Base-by-base conservation (phyloP, 30 jellyfish, hydroid and myxozoan species). In the Pelagia noctiluca region DNA sequence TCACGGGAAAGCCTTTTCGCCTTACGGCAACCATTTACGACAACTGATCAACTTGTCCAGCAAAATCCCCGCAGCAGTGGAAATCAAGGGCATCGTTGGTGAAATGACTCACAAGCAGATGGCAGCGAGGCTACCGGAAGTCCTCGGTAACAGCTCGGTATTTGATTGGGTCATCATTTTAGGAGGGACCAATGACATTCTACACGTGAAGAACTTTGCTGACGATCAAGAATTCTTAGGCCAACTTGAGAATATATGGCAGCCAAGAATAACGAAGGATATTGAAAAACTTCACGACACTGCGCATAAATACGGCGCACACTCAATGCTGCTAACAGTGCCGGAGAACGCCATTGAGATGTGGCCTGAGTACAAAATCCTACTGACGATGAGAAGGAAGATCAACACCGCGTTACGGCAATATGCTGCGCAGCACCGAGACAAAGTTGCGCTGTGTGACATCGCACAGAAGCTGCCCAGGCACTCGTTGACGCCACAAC, bases 51-150 rank as follows among this genome's bases (percentile, higher is more conserved):
- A 64, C n/a, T 66, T 37, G 28, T 48, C 84, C 22, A 82, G 88
- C 61, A 78, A 61, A 18, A 53, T 78, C 0, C 96, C 90, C 11
- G 95, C 86, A 2, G 50, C 70, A 35, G 50, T 90, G 78, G 88
- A 78, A 46, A 80, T 97, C 68, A 94, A 88, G 61, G 99, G 99
- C 26, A 94, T 94, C 50, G 99, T 94, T 21, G 99, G 99, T 7
- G 99, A 94, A 54, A 94, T 94, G 99, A 88, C 99, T 10, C 99
- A 94, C 63, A 94, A 94, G 69, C 99, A 94, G 74, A 94, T 94
- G 99, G 90, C 91, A 3, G 67, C 83, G 63, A 65, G 99, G 31
- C 66, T 94, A 65, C 99, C 99, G 10, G 81, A 81, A 83, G 91
- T 87, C n/a, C 94, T 94, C 28, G 99, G 99, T 21, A 94, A 94